Evolutionary conservation across 2,888 invertebrate species (phyloP), one percentile per base, ranked within the genome.

Genomic region (Microctonus brassicae): DNA sequence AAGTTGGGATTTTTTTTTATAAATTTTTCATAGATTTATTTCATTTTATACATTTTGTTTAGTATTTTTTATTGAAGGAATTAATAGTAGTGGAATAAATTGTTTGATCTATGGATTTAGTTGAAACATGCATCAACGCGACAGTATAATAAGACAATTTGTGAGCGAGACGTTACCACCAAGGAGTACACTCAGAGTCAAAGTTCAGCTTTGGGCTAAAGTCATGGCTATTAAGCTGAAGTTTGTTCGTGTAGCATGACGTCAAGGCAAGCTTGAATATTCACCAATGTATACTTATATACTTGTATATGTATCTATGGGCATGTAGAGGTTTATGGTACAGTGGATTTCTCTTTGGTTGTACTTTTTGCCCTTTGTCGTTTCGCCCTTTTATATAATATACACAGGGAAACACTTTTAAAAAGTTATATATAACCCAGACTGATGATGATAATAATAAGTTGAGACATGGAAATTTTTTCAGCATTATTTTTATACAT

Each of bases 71-170:
- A 47, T 2, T 47, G 17, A 6, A n/a, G 20, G 17, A 7, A 47
- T 47, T 47, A 47, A 47, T 17, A 7, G 17, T 17, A 17, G 17
- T 47, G 20, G 7, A n/a, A 47, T 47, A 47, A 47, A 47, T 47
- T 17, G 17, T 47, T 47, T 47, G 47, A 47, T 47, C n/a, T 17
- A 47, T 47, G 47, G 47, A 47, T 47, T 47, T 47, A 47, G 17
- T 47, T 47, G n/a, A 47, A 17, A 17, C 47, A 47, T 47, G 17
- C 47, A 47, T 47, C 47, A 47, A 47, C 7, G 47, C 47, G 47
- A 47, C 47, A 47, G 47, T 70, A 72, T 76, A 76, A 75, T 76
- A 73, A 76, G 75, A 76, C 76, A 76, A 76, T 76, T 76, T 76
- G 75, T 74, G 73, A 74, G 72, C 72, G 64, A 73, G 71, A 76